These are phyloP conservation scores for Caenorhabditis panamensis DNA, from an alignment of 2,888 invertebrate species.

Conservation along the genomic window DNA sequence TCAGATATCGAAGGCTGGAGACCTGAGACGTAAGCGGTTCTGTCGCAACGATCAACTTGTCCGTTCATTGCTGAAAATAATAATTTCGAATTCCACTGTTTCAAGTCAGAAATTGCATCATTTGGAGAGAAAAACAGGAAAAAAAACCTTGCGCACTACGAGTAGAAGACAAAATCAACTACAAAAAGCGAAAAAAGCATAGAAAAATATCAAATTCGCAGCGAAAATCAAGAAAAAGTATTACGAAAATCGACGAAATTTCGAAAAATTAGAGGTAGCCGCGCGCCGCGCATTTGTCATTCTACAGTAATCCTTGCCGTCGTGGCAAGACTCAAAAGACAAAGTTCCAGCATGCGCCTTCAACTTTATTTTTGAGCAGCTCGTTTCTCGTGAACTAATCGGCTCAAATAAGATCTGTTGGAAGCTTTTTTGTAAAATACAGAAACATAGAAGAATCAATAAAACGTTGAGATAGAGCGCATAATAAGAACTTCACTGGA, in stretches of 20 bases:
- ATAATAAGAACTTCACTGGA: too few relatives aligned
- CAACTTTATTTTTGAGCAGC: not conserved
- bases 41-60: conserved; percentile 59
- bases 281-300: not conserved
- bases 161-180: not conserved
- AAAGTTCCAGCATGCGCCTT: conserved; percentile 3
- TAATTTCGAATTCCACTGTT: too few relatives aligned
- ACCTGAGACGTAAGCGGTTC: conserved; percentile 62
- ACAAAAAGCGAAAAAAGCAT: too few relatives aligned
- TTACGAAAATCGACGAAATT: not conserved
- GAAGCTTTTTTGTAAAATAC: too few relatives aligned
- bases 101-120: conserved; percentile 1
- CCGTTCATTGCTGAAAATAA: conserved; percentile 39
- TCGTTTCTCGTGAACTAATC: too few relatives aligned
- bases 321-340: not conserved
- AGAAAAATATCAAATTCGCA: not conserved
- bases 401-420: too few relatives aligned
- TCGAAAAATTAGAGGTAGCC: conserved; percentile 1
- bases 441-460: too few relatives aligned
- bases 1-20: conserved; percentile 53
- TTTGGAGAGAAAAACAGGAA: not conserved
- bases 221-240: conserved; percentile 7
- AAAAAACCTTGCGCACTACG: too few relatives aligned
- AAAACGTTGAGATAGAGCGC: too few relatives aligned
- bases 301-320: not conserved